Evolutionary conservation across 2,797 vertebrate genomes (phyloP), one percentile per base, ranked within the genome.

Genomic region (Mycteria americana): DNA sequence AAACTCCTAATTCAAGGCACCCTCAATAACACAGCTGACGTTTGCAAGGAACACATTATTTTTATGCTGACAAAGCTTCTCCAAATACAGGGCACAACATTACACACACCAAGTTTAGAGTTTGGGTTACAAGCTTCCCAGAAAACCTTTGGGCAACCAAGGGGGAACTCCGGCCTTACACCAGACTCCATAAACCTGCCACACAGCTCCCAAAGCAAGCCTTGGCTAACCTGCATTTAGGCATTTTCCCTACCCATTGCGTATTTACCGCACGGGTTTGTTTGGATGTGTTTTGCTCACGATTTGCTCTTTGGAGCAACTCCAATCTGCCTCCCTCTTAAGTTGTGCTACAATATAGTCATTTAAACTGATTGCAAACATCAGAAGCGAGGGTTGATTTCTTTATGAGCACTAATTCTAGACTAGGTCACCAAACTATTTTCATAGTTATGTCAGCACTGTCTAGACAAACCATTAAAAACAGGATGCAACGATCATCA

Each of bases 391-490:
- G 73, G 92, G 94, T 12, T 97, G 97, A 93, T 95, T 96, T 93
- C 95, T 94, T 91, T 94, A 77, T 79, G 60, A 22, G 7, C 92
- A 69, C 95, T 96, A 95, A 96, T 96, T 97, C 96, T 95, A 95
- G 88, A 92, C 93, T 96, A 95, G 96, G 95, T 96, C 93, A 97
- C 95, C 86, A 79, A 94, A 95, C 84, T 93, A 96, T 96, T 95
- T 96, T 90, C 93, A 95, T 92, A 94, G 95, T 96, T 95, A 91
- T 96, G 96, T 96, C 95, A 95, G 94, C 94, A 96, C 86, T 89
- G 93, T 97, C 96, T 96, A 96, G 94, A 97, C 97, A 95, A 97
- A 93, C 79, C 93, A 92, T 96, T 95, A 95, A 94, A 96, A 97
- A 92, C 95, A 97, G 95, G 95, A 96, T 93, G 89, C 84, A 89